phyloP scores from a whole-genome alignment of 53 echinoderm and acorn worm species.

The Pentamera pediparva region DNA sequence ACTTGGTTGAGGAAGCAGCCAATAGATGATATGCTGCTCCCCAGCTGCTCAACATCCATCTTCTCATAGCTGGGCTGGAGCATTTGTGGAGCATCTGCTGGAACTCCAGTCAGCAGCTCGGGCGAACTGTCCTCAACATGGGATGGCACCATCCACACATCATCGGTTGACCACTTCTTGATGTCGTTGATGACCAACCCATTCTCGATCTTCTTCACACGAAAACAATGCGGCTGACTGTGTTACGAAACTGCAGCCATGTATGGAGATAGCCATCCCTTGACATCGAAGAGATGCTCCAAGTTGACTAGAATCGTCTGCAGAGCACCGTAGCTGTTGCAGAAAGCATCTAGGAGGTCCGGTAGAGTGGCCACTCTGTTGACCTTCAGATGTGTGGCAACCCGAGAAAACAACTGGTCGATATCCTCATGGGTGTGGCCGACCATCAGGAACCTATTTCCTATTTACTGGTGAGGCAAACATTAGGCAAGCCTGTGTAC shows the following conservation, averaged over 20 bases:
- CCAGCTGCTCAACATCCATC: neutral
- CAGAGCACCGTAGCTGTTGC: conserved; percentile 15
- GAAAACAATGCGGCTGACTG: conserved; percentile 24
- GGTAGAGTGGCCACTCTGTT: conserved; percentile 19
- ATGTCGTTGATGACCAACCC: neutral
- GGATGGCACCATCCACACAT: conserved; percentile 8
- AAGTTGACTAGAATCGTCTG: conserved; percentile 2
- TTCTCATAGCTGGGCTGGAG: neutral
- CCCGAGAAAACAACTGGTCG: conserved; percentile 42
- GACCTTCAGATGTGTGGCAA: conserved; percentile 18
- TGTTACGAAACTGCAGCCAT: neutral
- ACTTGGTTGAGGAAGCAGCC: neutral
- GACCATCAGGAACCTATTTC: too few relatives aligned
- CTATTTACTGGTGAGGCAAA: too few relatives aligned
- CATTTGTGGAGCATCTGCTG: neutral
- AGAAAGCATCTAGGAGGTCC: conserved; percentile 5
- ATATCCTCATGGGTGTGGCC: conserved; percentile 50
- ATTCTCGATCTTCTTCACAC: neutral
- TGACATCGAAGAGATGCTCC: neutral
- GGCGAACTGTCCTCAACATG: neutral
- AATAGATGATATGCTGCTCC: neutral
- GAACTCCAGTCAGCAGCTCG: neutral
- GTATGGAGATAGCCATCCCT: conserved; percentile 17
- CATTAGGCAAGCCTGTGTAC: too few relatives aligned
- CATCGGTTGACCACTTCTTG: too few relatives aligned